Evolutionary conservation across 2,888 invertebrate genomes (phyloP).

Genomic region (Omphaloscelis lunosa): DNA sequence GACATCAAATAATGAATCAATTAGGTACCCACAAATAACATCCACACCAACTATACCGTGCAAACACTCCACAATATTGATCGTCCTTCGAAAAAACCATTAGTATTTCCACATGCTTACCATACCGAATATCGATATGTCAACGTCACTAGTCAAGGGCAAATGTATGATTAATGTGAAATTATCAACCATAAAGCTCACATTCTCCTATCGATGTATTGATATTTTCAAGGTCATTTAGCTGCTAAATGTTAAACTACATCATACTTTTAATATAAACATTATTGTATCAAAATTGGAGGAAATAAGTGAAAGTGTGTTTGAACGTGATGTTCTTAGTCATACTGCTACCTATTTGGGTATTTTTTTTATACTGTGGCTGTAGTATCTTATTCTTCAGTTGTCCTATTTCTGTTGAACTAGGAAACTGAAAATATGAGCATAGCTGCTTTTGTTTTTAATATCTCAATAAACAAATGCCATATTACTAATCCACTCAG

Average conservation of each 20-base stretch:
- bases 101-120: slow-evolving; percentile 33
- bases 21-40: background rate
- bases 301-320: slow-evolving; percentile 13
- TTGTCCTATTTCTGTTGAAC: background rate
- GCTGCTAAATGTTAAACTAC: slow-evolving; percentile 8
- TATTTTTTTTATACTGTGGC: background rate
- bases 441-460: background rate
- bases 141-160: slow-evolving; percentile 50
- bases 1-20: background rate
- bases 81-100: slow-evolving; percentile 41
- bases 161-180: slow-evolving; percentile 34
- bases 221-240: slow-evolving; percentile 15
- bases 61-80: slow-evolving; percentile 23
- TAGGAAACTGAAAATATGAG: background rate
- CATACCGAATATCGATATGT: slow-evolving; percentile 49
- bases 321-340: background rate
- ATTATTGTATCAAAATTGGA: background rate
- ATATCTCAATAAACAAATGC: background rate
- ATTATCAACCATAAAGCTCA: slow-evolving; percentile 42
- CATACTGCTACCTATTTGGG: background rate
- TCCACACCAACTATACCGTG: background rate
- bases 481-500: background rate
- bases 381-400: background rate
- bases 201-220: slow-evolving; percentile 21
- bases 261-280: background rate